Base-by-base conservation (phyloP, 2,797 vertebrate species). In the Trematomus bernacchii region DNA sequence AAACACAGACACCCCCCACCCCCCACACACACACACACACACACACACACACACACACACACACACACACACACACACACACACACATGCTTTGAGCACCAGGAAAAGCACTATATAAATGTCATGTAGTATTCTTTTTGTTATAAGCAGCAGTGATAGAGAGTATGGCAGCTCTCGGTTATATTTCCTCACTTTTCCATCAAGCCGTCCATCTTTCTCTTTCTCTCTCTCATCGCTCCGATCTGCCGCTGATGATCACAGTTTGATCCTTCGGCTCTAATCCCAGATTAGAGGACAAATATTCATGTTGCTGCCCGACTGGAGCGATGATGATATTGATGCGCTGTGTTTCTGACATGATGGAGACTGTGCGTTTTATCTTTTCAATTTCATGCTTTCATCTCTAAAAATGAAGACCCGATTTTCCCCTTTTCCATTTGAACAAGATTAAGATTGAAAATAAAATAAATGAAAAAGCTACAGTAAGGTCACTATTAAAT, bases 281-380 rank as follows among this genome's bases (percentile, higher is more conserved):
- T 88, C 86, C 73, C 68, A 83, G 85, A 89, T 89, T 88, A 77
- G 33, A 81, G 80, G 60, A 72, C 51, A 76, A 78, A 84, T 59
- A 80, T 87, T 73, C 61, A 21, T 65, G 55, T 44, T 51, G 73
- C 66, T 14, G 37, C 60, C 4, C 1, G 71, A 74, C 52, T 82
- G 15, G 30, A 67, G 68, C 12, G 14, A 77, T 66, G 66, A 69
- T 19, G 4, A 42, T 66, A 66, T 33, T 40, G 63, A 83, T 50
- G 65, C 10, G 4, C 19, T 18, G 19, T 8, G 33, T 37, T 37
- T 37, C 33, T 37, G 48, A 12, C 18, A 16, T 5, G 47, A 46
- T 53, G 18, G 33, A 40, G 21, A 58, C 1, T 11, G 1, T 18
- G 1, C 13, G 48, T 42, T 42, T 23, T 7, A 11, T 19, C 16